A percentile compares a stretch with the other conserved stretches of the same genome.
Evolutionary conservation across 2,888 invertebrate species (phyloP).

Genomic region (Pandemis heparana): DNA sequence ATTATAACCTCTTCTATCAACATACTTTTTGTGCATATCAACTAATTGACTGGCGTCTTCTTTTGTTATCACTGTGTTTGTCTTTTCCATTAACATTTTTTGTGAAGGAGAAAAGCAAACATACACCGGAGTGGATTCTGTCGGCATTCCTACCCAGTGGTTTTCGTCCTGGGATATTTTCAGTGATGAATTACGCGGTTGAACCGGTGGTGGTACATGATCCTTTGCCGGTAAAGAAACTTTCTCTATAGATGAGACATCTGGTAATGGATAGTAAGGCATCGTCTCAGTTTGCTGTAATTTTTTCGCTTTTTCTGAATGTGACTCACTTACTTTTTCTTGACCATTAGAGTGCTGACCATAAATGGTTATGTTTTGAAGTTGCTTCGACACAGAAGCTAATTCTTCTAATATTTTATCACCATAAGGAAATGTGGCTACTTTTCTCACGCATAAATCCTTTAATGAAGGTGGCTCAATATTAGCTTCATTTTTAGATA

Average conservation of each 20-base stretch:
- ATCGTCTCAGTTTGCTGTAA: constrained; percentile 56
- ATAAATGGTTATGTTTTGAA: constrained; percentile 71
- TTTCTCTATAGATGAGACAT: constrained; percentile 76
- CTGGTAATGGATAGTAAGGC: constrained; percentile 79
- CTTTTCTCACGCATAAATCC: constrained; percentile 87
- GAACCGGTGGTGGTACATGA: constrained; percentile 71
- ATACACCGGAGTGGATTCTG: constrained; percentile 85
- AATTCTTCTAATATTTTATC: constrained; percentile 88
- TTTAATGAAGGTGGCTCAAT: constrained; percentile 82
- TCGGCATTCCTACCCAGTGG: constrained; percentile 87
- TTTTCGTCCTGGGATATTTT: constrained; percentile 73
- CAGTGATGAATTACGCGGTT: constrained; percentile 76
- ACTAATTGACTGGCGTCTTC: constrained; percentile 87
- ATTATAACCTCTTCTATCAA: constrained; percentile 87
- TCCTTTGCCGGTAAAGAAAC: constrained; percentile 64
- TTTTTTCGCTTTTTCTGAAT: constrained; percentile 37
- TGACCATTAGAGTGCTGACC: constrained; percentile 47
- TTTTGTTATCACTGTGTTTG: constrained; percentile 76
- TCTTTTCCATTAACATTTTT: constrained; percentile 85
- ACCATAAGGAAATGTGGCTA: constrained; percentile 89
- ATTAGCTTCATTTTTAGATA: constrained; percentile 48
- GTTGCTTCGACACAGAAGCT: constrained; percentile 86
- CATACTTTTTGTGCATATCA: constrained; percentile 89
- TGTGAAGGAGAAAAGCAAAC: constrained; percentile 91
- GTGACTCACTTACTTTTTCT: constrained; percentile 44